Evolutionary conservation across 2,888 invertebrate species (phyloP).

Genomic region (Drosophila emarginata): DNA sequence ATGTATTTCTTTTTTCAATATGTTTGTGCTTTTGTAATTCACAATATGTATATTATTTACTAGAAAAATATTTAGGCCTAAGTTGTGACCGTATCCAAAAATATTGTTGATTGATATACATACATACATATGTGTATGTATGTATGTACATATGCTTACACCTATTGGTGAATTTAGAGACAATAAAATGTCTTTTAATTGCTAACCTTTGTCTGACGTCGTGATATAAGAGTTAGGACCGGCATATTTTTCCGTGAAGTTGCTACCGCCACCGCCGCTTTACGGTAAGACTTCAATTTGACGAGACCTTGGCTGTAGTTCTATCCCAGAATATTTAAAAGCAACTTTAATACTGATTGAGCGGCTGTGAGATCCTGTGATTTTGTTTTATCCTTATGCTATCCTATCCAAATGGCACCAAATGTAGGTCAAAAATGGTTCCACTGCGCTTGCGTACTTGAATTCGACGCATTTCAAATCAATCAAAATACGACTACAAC

Average conservation of each 20-base stretch:
- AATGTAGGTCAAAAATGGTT: background rate
- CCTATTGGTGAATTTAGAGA: too few species aligned
- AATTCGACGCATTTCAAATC: background rate
- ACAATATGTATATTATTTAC: too few species aligned
- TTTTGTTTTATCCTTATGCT: background rate
- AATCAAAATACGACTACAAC: background rate
- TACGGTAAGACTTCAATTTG: background rate
- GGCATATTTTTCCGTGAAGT: slow-evolving; percentile 35
- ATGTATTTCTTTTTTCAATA: too few species aligned
- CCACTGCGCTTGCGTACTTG: background rate
- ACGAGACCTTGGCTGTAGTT: background rate
- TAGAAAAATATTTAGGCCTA: too few species aligned
- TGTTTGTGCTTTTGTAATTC: too few species aligned
- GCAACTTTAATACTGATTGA: slow-evolving; percentile 4
- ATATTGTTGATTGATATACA: too few species aligned
- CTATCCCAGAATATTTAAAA: background rate
- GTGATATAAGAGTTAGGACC: slow-evolving; percentile 36
- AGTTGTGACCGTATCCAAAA: too few species aligned
- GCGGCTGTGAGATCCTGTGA: background rate
- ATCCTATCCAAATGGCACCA: background rate
- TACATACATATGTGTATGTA: too few species aligned
- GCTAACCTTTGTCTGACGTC: slow-evolving; percentile 40
- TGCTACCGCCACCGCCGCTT: background rate
- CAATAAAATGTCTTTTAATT: background rate
- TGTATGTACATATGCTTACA: too few species aligned